Conservation (phyloP, 2,113 vertebrate species). For the Labrus mixtus region DNA sequence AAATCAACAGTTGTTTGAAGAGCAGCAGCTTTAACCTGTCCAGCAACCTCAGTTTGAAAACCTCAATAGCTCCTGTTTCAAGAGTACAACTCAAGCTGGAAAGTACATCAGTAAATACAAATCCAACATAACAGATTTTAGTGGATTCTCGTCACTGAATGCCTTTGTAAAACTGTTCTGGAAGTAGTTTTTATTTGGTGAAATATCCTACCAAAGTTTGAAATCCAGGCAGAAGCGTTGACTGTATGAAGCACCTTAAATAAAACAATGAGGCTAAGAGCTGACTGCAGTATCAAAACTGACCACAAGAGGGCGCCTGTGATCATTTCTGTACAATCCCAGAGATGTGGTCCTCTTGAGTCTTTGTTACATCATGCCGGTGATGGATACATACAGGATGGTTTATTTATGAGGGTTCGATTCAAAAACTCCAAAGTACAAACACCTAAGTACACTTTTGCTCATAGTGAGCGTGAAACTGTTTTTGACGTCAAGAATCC, state of each 20-base stretch:
- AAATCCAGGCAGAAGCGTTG: not conserved
- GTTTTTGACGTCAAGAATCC: not conserved
- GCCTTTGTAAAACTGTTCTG: not conserved
- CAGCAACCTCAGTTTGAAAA: too few relatives aligned
- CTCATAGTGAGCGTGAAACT: slow-evolving; percentile 26
- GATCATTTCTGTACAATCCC: slow-evolving; percentile 24
- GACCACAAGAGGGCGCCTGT: slow-evolving; percentile 72
- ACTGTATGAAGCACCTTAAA: slow-evolving; percentile 1
- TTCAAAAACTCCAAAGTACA: slow-evolving; percentile 39
- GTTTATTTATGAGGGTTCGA: slow-evolving; percentile 56
- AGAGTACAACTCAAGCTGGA: too few relatives aligned
- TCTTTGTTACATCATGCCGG: slow-evolving; percentile 72
- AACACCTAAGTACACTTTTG: slow-evolving; percentile 19
- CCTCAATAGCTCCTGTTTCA: too few relatives aligned
- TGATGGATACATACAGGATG: slow-evolving; percentile 56
- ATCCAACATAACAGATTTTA: not conserved
- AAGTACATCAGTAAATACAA: not conserved
- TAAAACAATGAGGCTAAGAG: slow-evolving; percentile 29
- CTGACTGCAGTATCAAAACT: slow-evolving; percentile 23
- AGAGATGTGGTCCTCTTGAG: slow-evolving; percentile 54
- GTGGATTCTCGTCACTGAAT: not conserved
- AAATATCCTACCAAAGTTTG: not conserved
- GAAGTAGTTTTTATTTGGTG: not conserved
- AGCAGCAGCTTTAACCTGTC: too few relatives aligned
- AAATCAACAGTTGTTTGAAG: too few relatives aligned